A percentile compares a stretch with the other conserved stretches of the same genome.
Evolutionary conservation across 2,888 invertebrate genomes (phyloP).

Genomic region (Himalopsyche anomala): DNA sequence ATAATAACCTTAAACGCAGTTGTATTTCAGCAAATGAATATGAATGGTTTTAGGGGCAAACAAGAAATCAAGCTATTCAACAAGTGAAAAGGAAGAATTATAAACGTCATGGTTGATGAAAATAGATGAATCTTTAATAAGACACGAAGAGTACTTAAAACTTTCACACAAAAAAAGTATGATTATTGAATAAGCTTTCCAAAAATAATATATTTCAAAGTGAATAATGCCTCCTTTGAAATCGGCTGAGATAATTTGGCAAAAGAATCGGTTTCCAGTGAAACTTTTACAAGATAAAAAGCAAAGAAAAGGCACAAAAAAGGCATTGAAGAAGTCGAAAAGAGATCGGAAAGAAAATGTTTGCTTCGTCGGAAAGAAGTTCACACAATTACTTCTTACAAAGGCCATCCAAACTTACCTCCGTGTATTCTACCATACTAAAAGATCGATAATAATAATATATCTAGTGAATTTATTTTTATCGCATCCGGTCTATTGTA

Average conservation of each 20-base stretch:
- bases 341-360: slow-evolving; percentile 20
- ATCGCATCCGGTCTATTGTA: no score
- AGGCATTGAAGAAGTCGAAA: slow-evolving; percentile 27
- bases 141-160: not conserved
- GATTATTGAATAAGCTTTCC: not conserved
- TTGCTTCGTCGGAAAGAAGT: not conserved
- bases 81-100: no score
- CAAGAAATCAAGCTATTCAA: no score
- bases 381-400: slow-evolving; percentile 13
- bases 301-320: not conserved
- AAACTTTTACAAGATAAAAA: slow-evolving; percentile 5
- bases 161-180: not conserved
- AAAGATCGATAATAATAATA: no score
- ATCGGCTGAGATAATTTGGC: slow-evolving; percentile 15
- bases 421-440: not conserved
- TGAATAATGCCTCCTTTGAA: not conserved
- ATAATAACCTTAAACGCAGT: no score
- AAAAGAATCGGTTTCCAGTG: slow-evolving; percentile 24
- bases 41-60: no score
- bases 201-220: slow-evolving; percentile 5
- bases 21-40: no score
- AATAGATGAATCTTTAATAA: not conserved
- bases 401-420: not conserved
- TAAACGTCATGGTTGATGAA: no score
- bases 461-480: no score